Percentiles rank a stretch among this genome's conserved stretches.
phyloP scores from a whole-genome alignment of 2,888 invertebrate genomes.

The Drosophila rubida region DNA sequence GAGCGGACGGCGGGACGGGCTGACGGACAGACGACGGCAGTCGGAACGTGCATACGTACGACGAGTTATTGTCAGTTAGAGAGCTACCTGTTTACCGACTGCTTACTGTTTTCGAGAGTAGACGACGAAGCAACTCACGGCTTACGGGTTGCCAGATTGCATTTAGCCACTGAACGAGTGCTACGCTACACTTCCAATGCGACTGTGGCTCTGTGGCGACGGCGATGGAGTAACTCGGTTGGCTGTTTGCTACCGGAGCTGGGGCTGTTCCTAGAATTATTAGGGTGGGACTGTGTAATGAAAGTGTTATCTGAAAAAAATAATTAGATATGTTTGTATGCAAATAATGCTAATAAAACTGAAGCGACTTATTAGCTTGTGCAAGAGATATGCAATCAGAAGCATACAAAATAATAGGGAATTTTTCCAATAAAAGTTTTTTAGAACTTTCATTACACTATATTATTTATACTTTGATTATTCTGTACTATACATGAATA shows the following conservation, averaged over 20 bases:
- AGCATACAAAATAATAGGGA: not conserved
- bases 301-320: not conserved
- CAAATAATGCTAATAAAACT: not conserved
- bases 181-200: conserved; percentile 26
- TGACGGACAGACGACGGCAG: conserved; percentile 44
- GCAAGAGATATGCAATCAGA: not conserved
- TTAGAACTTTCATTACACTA: not conserved
- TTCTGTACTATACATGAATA: not conserved
- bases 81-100: conserved; percentile 81
- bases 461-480: not conserved
- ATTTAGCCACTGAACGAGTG: conserved; percentile 21
- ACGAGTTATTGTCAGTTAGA: conserved; percentile 80
- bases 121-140: conserved; percentile 47
- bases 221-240: conserved; percentile 40
- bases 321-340: not conserved
- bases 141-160: conserved; percentile 70
- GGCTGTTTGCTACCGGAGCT: conserved; percentile 17
- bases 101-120: conserved; percentile 73
- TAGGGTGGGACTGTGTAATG: conserved; percentile 2
- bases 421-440: not conserved
- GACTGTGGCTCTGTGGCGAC: not conserved
- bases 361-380: not conserved
- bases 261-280: conserved; percentile 6
- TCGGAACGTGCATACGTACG: conserved; percentile 77
- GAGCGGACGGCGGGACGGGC: conserved; percentile 38